Conservation (phyloP, 1,140 invertebrate genomes). For the Ooceraea biroi region DNA sequence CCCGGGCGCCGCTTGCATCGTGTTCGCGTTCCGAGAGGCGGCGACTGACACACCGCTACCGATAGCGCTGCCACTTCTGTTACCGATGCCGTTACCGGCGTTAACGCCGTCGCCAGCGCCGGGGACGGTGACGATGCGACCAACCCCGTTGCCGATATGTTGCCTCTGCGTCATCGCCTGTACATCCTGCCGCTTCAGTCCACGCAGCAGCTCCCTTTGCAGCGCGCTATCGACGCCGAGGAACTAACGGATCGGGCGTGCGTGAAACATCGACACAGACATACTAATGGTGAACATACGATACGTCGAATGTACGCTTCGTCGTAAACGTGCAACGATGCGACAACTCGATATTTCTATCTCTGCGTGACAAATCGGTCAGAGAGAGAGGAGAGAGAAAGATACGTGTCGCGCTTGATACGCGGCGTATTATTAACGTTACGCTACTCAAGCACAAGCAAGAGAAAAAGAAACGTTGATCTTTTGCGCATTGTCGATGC, state of each 20-base stretch:
- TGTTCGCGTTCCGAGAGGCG: conserved; percentile 82
- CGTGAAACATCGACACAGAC: conserved; percentile 80
- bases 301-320: conserved; percentile 38
- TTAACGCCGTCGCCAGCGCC: conserved; percentile 6
- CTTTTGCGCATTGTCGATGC: conserved; percentile 10
- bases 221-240: conserved; percentile 84
- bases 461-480: conserved; percentile 17
- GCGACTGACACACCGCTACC: conserved; percentile 63
- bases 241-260: conserved; percentile 80
- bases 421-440: conserved; percentile 37
- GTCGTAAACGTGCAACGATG: conserved; percentile 57
- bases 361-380: conserved; percentile 4
- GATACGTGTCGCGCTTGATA: not conserved
- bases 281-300: conserved; percentile 68
- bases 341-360: conserved; percentile 32
- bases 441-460: conserved; percentile 35
- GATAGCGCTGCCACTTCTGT: not conserved
- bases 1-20: conserved; percentile 87
- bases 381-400: not conserved
- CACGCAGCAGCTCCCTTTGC: conserved; percentile 88
- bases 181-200: conserved; percentile 86
- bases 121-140: conserved; percentile 20
- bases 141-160: conserved; percentile 35
- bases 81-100: conserved; percentile 19
- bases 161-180: conserved; percentile 41